Percentiles rank a stretch among this genome's conserved stretches.
Conservation (phyloP, 2,888 invertebrate species). For the Orchesella flavescens region DNA sequence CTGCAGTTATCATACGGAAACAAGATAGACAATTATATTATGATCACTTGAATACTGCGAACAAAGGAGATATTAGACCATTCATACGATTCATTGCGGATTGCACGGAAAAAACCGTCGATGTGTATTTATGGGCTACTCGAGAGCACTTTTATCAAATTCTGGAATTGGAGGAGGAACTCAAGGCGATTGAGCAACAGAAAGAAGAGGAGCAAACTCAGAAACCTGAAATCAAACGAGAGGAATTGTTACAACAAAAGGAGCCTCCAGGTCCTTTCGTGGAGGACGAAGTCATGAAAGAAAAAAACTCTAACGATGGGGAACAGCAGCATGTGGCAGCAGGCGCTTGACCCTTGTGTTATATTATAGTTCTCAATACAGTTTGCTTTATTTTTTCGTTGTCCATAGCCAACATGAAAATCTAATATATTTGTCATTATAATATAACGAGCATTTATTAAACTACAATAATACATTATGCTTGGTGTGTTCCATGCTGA, state of each 20-base stretch:
- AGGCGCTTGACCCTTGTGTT: slow-evolving; percentile 33
- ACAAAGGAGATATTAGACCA: slow-evolving; percentile 94
- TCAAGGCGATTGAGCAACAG: slow-evolving; percentile 40
- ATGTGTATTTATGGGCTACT: slow-evolving; percentile 89
- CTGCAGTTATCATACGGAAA: slow-evolving; percentile 94
- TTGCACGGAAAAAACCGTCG: slow-evolving; percentile 90
- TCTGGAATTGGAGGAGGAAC: slow-evolving; percentile 57
- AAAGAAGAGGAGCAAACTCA: slow-evolving; percentile 1
- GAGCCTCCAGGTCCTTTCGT: neutral
- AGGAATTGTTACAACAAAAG: slow-evolving; percentile 12
- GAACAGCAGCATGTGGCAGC: neutral
- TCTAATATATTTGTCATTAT: neutral
- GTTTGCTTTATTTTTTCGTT: too few relatives aligned
- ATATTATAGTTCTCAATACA: too few relatives aligned
- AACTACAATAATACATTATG: neutral
- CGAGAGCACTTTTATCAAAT: slow-evolving; percentile 76
- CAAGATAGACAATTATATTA: slow-evolving; percentile 81
- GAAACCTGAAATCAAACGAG: neutral
- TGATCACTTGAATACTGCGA: slow-evolving; percentile 85
- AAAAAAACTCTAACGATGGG: neutral
- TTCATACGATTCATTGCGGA: slow-evolving; percentile 97
- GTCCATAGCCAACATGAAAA: too few relatives aligned
- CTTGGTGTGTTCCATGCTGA: too few relatives aligned
- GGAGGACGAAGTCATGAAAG: slow-evolving; percentile 5
- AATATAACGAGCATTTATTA: neutral